Evolutionary conservation across 1,140 invertebrate species (phyloP), one percentile per base, ranked within the genome.

Genomic region (Sitodiplosis mosellana): DNA sequence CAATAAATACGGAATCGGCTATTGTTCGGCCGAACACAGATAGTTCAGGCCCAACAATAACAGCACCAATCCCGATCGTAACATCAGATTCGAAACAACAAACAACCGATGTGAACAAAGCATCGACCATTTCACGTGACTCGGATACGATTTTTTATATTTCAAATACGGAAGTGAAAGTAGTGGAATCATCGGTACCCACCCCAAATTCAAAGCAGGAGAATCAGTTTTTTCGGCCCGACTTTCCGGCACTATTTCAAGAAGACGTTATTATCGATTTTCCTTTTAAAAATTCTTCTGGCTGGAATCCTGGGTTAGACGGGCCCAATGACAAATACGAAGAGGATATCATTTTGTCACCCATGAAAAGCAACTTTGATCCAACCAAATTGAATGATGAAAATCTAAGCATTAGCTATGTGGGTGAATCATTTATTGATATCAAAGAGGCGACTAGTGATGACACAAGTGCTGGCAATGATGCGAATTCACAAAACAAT

Each of bases 101-200:
- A 17, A 40, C n/a, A 48, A 51, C 11, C 50, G 52, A 20, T 18
- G 12, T 17, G 1, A 53, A 57, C 19, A 55, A 55, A 11, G 53
- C 27, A 5, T 44, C 47, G 12, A 43, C 34, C 19, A 57, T 61
- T 17, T 61, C 64, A 47, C 55, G 60, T 8, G 62, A 64, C 45
- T 62, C 60, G 2, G 61, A 64, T 48, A 64, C 62, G 0, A 63
- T 64, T 33, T 64, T 64, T 44, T 64, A 64, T 40, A 64, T 64
- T 1, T 64, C 62, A n/a, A 64, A 64, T 48, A 64, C 62, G 0
- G 62, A 64, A 50, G 62, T 64, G 0, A 64, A 64, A 50, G 60
- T 64, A 42, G 58, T 58, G 10, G 62, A 64, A 33, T 61, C 60
- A 27, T 61, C 60, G 6, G 46, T 59, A 45, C 61, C 61, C 46